Conservation (phyloP, 2,888 invertebrate genomes). For the Chironomus riparius region DNA sequence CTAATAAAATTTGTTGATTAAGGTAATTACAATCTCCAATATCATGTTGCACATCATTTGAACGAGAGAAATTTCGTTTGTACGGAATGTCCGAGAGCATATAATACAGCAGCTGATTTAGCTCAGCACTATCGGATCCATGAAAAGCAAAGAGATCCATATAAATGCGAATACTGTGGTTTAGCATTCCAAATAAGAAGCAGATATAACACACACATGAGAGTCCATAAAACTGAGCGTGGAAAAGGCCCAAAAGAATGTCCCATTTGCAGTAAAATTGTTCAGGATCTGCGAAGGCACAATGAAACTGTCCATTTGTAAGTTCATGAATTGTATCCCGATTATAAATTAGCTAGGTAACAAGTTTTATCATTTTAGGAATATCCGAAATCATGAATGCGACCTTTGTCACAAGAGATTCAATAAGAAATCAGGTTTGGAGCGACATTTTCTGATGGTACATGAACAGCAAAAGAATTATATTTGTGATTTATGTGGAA, state of each 20-base stretch:
- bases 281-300: background rate
- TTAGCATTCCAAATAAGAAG: background rate
- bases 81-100: background rate
- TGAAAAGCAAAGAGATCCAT: conserved; percentile 3
- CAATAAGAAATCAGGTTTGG: background rate
- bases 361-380: background rate
- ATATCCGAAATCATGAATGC: background rate
- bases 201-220: conserved; percentile 4
- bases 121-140: background rate
- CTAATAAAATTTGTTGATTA: background rate
- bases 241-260: conserved; percentile 4
- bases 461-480: background rate
- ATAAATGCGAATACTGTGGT: background rate
- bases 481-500: background rate
- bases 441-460: background rate
- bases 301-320: conserved; percentile 6
- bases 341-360: too few species aligned
- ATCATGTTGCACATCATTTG: conserved; percentile 11
- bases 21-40: background rate
- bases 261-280: background rate
- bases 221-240: background rate
- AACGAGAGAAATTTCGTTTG: background rate
- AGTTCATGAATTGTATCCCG: too few species aligned
- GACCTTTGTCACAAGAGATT: conserved; percentile 3
- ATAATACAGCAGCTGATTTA: conserved; percentile 9